A percentile compares a stretch with the other conserved stretches of the same genome.
Conservation (phyloP, 2,113 vertebrate species). For the Tauraco erythrolophus region DNA sequence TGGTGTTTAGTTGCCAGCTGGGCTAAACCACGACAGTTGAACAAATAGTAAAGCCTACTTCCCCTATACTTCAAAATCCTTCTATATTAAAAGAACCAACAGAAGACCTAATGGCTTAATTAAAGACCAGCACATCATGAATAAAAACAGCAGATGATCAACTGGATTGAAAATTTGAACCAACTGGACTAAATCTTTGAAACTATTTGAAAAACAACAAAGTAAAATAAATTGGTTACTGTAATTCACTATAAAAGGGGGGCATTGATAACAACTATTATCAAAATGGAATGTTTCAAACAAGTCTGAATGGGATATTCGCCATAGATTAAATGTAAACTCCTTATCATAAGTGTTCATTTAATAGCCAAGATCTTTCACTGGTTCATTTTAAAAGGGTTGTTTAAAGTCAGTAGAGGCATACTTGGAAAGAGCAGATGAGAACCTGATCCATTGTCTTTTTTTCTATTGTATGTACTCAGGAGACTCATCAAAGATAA, state of each 20-base stretch:
- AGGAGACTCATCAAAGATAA: background rate
- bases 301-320: background rate
- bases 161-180: background rate
- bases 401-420: background rate
- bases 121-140: background rate
- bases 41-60: accelerated
- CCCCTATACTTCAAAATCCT: background rate
- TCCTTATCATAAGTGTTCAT: background rate
- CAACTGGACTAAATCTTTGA: background rate
- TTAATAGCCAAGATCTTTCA: background rate
- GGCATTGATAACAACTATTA: background rate
- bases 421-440: background rate
- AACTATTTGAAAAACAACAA: background rate
- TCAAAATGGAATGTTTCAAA: background rate
- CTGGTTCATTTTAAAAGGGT: background rate
- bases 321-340: background rate
- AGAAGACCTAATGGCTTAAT: background rate
- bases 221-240: background rate
- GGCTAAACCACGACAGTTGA: background rate
- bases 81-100: background rate
- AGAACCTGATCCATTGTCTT: background rate
- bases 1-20: too few relatives aligned
- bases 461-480: background rate
- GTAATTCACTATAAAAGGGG: background rate
- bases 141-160: background rate